Base-by-base conservation (phyloP, 2,113 vertebrate genomes). In the Alethe castanea region DNA sequence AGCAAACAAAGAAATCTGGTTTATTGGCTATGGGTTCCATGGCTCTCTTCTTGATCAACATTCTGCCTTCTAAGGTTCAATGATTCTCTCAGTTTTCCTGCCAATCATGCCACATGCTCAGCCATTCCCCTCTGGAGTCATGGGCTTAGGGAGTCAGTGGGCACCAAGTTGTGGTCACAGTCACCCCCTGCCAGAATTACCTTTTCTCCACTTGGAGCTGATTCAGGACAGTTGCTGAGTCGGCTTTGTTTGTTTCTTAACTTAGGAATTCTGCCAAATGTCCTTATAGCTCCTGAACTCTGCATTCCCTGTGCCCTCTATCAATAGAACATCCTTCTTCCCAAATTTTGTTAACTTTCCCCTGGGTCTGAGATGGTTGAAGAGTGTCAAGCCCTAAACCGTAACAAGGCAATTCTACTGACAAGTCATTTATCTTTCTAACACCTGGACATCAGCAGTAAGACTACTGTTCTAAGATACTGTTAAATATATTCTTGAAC, bases 161-260 rank as follows among this genome's bases (percentile, higher is more conserved):
- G 25, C 3, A 31, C 56, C 0, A 0, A 48, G 14, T 0, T 31
- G 9, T 2, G 31, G 29, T 9, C 9, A 11, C 47, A 54, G 42
- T 12, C 18, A 62, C 14, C 22, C 17, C 42, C 79, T 62, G 31
- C 18, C 56, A 42, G 14, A 77, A 90, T 24, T 24, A 48, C 31
- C 48, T 62, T 9, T 83, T 70, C 31, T 61, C 56, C 57, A 77
- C 48, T 48, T 50, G 54, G 31, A 56, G 42, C 48, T 24, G 64
- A 56, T 56, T 36, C 64, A 77, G 28, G 14, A 24, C 22, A 70
- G 31, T 70, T 82, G 56, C 56, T 62, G 56, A 90, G 42, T 8
- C 36, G 18, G 35, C 14, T 70, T 36, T 77, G 20, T 54, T 69
- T 83, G 22, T 56, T 83, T 77, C 22, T 62, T 77, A 70, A 62